Conservation (phyloP, 92 coral and sea anemone species). For the Phenganax marumi region DNA sequence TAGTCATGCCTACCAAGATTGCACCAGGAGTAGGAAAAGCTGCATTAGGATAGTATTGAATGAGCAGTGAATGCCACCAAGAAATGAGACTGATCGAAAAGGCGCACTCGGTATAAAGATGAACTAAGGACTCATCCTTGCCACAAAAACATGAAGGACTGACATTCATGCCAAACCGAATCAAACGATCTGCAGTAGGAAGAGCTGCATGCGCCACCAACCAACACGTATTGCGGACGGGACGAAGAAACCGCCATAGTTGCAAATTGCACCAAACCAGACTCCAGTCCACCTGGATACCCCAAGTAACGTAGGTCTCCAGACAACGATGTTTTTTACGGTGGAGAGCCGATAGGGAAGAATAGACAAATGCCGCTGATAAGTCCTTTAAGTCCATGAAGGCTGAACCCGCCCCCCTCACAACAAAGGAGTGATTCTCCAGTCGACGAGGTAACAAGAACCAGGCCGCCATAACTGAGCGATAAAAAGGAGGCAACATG, state of each 20-base stretch:
- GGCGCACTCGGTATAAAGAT: neutral
- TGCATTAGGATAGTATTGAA: neutral
- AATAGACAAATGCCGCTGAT: neutral
- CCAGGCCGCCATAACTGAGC: neutral
- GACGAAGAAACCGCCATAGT: neutral
- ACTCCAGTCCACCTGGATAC: neutral
- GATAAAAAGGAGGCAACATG: neutral
- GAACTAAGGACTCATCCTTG: neutral
- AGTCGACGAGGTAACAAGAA: too few species aligned
- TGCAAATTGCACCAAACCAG: neutral
- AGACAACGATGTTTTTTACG: constrained; percentile 8
- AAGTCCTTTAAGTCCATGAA: neutral
- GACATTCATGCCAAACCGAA: neutral
- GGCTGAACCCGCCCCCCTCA: neutral
- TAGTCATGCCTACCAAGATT: neutral
- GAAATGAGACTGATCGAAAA: neutral
- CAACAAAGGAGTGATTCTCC: neutral
- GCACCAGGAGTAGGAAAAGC: neutral
- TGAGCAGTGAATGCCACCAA: neutral
- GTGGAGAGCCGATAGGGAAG: neutral
- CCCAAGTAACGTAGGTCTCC: neutral
- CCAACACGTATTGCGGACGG: neutral
- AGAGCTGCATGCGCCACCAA: neutral
- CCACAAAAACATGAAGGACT: neutral
- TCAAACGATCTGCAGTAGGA: neutral